These are phyloP conservation scores for Mareca strepera DNA, from an alignment of 2,797 vertebrate genomes.

Conservation along the genomic window DNA sequence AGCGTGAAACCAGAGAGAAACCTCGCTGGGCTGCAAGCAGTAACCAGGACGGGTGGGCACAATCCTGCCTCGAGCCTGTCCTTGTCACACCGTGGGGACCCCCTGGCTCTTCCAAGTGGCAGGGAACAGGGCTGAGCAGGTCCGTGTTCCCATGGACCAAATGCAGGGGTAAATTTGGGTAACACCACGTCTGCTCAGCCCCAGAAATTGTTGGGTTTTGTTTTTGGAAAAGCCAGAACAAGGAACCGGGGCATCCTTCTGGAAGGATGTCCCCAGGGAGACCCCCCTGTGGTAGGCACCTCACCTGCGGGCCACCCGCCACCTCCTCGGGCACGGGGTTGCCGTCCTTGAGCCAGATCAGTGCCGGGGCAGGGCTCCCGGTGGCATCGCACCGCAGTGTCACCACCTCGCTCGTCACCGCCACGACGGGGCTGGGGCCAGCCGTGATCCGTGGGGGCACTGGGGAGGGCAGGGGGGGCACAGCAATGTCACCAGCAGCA, in stretches of 20 bases:
- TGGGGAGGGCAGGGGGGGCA: not conserved
- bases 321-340: slow-evolving; percentile 34
- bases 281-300: not conserved
- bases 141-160: not conserved
- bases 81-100: fast-evolving
- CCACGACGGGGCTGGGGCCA: slow-evolving; percentile 36
- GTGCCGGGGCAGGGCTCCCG: slow-evolving; percentile 55
- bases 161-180: not conserved
- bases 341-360: slow-evolving; percentile 78
- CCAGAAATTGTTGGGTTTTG: too few species aligned
- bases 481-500: not conserved
- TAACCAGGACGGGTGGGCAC: not conserved
- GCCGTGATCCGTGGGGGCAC: slow-evolving; percentile 66
- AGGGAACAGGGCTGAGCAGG: not conserved
- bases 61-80: not conserved
- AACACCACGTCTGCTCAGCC: not conserved
- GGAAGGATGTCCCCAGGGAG: not conserved
- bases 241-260: not conserved
- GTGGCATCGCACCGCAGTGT: slow-evolving; percentile 69
- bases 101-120: too few species aligned
- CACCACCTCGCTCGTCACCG: not conserved
- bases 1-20: not conserved
- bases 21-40: not conserved
- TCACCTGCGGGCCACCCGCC: slow-evolving; percentile 63
- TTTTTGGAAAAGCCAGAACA: not conserved